A percentile compares a stretch with the other conserved stretches of the same genome.
phyloP scores from a whole-genome alignment of 1,140 invertebrate species.

The Trypoxylus dichotomus region DNA sequence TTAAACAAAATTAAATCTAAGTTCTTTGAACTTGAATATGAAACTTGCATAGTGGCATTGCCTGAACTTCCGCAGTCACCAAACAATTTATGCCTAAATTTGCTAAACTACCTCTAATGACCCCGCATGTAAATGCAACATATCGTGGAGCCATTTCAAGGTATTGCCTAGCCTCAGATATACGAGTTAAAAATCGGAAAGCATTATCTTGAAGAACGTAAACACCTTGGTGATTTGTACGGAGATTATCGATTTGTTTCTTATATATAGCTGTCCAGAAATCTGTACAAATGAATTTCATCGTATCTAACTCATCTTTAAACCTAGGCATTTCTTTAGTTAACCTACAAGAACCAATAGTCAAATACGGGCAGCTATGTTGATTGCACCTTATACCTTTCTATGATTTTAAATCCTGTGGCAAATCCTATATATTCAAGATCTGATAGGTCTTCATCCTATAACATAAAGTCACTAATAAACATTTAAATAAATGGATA shows the following conservation, averaged over 20 bases:
- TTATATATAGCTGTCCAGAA: constrained; percentile 97
- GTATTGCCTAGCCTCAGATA: constrained; percentile 89
- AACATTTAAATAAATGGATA: constrained; percentile 33
- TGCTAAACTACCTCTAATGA: constrained; percentile 90
- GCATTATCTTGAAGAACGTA: constrained; percentile 98
- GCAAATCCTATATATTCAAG: constrained; percentile 91
- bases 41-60: constrained; percentile 93
- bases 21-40: constrained; percentile 83
- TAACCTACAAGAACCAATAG: constrained; percentile 59
- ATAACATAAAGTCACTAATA: constrained; percentile 44
- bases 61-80: constrained; percentile 91
- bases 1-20: constrained; percentile 41
- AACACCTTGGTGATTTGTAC: constrained; percentile 97
- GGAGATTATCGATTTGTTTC: constrained; percentile 97
- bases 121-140: constrained; percentile 93
- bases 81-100: constrained; percentile 93
- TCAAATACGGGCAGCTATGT: neutral
- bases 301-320: constrained; percentile 96
- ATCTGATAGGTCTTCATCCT: constrained; percentile 82
- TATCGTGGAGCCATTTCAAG: constrained; percentile 89
- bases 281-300: constrained; percentile 99
- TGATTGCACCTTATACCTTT: constrained; percentile 59
- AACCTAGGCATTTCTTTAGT: constrained; percentile 91
- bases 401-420: constrained; percentile 89
- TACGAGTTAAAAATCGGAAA: constrained; percentile 86